Percentiles rank a stretch among this genome's conserved stretches.
Conservation (phyloP, 2,797 vertebrate species). For the Erpetoichthys calabaricus region DNA sequence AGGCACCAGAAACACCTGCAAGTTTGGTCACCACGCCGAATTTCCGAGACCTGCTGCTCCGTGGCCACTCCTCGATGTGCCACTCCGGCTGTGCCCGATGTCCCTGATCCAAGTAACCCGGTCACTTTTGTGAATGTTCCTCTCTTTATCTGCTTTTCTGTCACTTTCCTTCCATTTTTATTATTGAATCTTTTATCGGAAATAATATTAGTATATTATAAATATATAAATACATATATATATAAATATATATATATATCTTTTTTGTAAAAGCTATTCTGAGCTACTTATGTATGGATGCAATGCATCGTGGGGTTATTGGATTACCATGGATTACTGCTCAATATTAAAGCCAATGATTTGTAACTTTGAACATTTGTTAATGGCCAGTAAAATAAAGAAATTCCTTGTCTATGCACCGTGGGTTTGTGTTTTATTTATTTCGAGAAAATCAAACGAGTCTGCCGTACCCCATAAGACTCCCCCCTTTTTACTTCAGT, state of each 20-base stretch:
- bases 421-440: conserved; percentile 17
- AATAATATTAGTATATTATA: conserved; percentile 28
- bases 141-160: conserved; percentile 22
- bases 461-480: too few relatives aligned
- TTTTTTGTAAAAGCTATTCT: conserved; percentile 43
- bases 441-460: neutral
- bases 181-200: conserved; percentile 33
- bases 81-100: too few relatives aligned
- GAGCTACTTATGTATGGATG: conserved; percentile 37
- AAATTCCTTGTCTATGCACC: conserved; percentile 52
- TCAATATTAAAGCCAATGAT: conserved; percentile 40
- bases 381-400: conserved; percentile 46
- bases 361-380: conserved; percentile 46
- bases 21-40: too few relatives aligned
- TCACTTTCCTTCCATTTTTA: conserved; percentile 31
- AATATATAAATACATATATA: conserved; percentile 48
- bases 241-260: conserved; percentile 34
- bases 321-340: conserved; percentile 32
- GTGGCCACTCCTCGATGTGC: too few relatives aligned
- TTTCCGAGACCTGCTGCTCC: too few relatives aligned
- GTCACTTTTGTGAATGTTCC: conserved; percentile 18
- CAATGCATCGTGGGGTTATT: conserved; percentile 39
- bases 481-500: too few relatives aligned
- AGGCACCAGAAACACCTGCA: too few relatives aligned
- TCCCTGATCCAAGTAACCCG: too few relatives aligned